Evolutionary conservation across 1,140 invertebrate genomes (phyloP), one percentile per base, ranked within the genome.

Genomic region (Cherax quadricarinatus): DNA sequence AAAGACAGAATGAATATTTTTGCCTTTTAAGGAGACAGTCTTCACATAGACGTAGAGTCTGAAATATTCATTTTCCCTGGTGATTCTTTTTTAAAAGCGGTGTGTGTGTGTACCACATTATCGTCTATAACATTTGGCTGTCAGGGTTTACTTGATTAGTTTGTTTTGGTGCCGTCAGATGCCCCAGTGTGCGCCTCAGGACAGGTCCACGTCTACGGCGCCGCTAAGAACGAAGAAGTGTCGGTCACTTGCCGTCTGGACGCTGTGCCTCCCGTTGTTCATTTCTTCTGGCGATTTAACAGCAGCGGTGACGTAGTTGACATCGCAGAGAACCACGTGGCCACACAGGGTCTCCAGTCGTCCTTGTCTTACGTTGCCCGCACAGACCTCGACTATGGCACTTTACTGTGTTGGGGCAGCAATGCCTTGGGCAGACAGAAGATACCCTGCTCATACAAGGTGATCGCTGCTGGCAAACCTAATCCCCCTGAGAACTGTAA

Each of bases 401-500:
- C 92, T 1, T 70, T 95, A 2, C 90, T 94, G 24, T 95, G 95
- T 92, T 95, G 93, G 93, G 95, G 94, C 3, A 87, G 48, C 6
- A 95, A 95, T 92, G 91, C 90, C 12, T 90, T 95, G 21, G 95
- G 95, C n/a, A 87, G 80, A 70, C 94, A 95, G 75, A 89, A 86
- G 57, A 85, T 94, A 30, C 95, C 95, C 6, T 95, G 95, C 75
- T 85, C 94, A 30, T 95, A 94, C 90, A 88, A 94, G 21, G 93
- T 95, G 14, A 93, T 95, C 16, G 94, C 95, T n/a, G 93, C 96
- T 97, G 98, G 98, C 94, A 97, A 97, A 51, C 98, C 98, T 18
- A 98, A 98, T 94, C 96, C 97, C 53, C 95, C 98, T 66, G 96
- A 97, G 93, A 98, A 98, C 95, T 98, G 98, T 95, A 97, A 97